phyloP scores from a whole-genome alignment of 2,888 invertebrate genomes.

The Notocelia uddmanniana region DNA sequence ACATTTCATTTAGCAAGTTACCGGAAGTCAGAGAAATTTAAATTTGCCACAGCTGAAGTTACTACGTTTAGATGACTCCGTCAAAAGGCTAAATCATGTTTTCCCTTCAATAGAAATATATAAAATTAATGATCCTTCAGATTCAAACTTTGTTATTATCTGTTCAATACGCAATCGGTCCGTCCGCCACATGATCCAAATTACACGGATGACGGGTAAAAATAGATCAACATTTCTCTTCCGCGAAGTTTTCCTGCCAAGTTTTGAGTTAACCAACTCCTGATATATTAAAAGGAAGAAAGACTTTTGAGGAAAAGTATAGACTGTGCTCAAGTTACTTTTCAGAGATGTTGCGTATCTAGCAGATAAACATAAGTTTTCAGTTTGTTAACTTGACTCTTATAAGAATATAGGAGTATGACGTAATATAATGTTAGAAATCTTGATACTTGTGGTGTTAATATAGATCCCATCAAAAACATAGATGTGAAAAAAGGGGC shows the following conservation, averaged over 20 bases:
- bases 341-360: conserved; percentile 1
- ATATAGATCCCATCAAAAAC: too few species aligned
- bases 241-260: conserved; percentile 52
- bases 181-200: conserved; percentile 74
- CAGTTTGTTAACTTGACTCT: not conserved
- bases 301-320: conserved; percentile 31
- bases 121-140: conserved; percentile 70
- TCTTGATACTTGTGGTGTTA: too few species aligned
- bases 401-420: too few species aligned
- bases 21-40: not conserved
- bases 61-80: conserved; percentile 9
- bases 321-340: conserved; percentile 18
- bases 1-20: too few species aligned
- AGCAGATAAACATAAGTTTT: not conserved
- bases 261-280: conserved; percentile 39
- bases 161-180: conserved; percentile 70
- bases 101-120: conserved; percentile 61
- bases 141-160: conserved; percentile 72
- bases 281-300: conserved; percentile 38
- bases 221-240: conserved; percentile 75
- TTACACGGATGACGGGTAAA: conserved; percentile 72
- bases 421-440: too few species aligned
- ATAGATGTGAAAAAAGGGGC: too few species aligned
- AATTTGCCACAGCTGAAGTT: not conserved
- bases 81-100: conserved; percentile 57